Evolutionary conservation across 2,113 vertebrate genomes (phyloP).

Genomic region (Lycocorax pyrrhopterus): DNA sequence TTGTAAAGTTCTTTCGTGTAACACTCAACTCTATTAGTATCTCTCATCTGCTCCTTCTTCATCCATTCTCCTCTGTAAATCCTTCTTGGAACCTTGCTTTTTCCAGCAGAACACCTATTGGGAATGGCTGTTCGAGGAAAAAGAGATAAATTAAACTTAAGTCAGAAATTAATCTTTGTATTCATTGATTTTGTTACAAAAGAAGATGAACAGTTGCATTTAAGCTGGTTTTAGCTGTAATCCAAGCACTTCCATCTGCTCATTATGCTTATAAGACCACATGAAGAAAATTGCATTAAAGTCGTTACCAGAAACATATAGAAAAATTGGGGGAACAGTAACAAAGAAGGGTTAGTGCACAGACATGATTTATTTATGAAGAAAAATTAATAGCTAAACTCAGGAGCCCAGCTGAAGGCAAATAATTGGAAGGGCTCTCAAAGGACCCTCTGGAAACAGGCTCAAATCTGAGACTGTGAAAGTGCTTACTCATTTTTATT

Average conservation of each 20-base stretch:
- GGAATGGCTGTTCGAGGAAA: background rate
- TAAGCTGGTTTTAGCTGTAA: slow-evolving; percentile 13
- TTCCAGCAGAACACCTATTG: background rate
- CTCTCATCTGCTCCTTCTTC: background rate
- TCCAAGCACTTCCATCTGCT: background rate
- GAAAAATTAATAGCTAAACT: slow-evolving; percentile 22
- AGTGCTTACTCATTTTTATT: slow-evolving; percentile 21
- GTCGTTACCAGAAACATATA: background rate
- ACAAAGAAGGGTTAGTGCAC: background rate
- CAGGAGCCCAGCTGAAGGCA: background rate
- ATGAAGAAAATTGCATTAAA: background rate
- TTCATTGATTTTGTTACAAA: background rate
- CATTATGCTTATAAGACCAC: background rate
- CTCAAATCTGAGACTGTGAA: background rate
- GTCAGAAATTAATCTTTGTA: background rate
- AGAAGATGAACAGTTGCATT: background rate
- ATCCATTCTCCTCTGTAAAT: background rate
- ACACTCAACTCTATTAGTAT: background rate
- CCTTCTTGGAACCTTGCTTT: background rate
- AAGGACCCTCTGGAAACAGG: background rate
- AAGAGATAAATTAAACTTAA: background rate
- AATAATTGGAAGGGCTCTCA: slow-evolving; percentile 23
- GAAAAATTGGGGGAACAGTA: background rate
- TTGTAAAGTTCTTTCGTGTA: background rate
- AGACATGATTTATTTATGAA: slow-evolving; percentile 3